Evolutionary conservation across 2,113 vertebrate genomes (phyloP).

Genomic region (Epinephelus moara): DNA sequence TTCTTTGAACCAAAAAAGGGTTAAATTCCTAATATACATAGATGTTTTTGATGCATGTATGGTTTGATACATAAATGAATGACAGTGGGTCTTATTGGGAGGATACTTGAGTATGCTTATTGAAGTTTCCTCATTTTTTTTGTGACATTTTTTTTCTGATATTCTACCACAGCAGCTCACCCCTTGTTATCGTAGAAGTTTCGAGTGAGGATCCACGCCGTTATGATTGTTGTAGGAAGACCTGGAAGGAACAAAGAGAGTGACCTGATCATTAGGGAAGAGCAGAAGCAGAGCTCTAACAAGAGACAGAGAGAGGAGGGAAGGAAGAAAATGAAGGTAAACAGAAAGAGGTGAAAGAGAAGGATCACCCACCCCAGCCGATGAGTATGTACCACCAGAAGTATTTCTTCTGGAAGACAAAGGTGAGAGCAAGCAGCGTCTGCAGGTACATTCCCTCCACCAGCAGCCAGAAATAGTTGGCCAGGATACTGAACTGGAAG

Average conservation of each 20-base stretch:
- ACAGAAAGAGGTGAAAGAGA: not conserved
- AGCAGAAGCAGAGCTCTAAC: not conserved
- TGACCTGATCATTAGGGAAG: not conserved
- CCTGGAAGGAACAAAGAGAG: conserved; percentile 66
- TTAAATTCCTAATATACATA: too few relatives aligned
- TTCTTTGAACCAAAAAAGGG: too few relatives aligned
- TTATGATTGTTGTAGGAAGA: conserved; percentile 79
- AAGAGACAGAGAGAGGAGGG: not conserved
- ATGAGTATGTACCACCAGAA: conserved; percentile 91
- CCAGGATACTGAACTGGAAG: conserved; percentile 91
- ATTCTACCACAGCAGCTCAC: conserved; percentile 64
- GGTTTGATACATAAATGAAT: too few relatives aligned
- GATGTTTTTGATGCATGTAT: too few relatives aligned
- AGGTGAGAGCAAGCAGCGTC: conserved; percentile 89
- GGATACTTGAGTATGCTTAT: not conserved
- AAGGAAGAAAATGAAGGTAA: not conserved
- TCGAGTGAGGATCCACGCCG: conserved; percentile 80
- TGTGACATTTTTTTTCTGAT: not conserved
- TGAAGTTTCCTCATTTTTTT: not conserved
- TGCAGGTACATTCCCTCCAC: conserved; percentile 93
- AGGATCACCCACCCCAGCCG: conserved; percentile 88
- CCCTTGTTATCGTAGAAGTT: conserved; percentile 81
- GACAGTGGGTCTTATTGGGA: not conserved
- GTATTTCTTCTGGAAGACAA: conserved; percentile 89
- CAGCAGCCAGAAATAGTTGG: conserved; percentile 92